phyloP scores from a whole-genome alignment of 2,113 vertebrate species.

The Columba livia region DNA sequence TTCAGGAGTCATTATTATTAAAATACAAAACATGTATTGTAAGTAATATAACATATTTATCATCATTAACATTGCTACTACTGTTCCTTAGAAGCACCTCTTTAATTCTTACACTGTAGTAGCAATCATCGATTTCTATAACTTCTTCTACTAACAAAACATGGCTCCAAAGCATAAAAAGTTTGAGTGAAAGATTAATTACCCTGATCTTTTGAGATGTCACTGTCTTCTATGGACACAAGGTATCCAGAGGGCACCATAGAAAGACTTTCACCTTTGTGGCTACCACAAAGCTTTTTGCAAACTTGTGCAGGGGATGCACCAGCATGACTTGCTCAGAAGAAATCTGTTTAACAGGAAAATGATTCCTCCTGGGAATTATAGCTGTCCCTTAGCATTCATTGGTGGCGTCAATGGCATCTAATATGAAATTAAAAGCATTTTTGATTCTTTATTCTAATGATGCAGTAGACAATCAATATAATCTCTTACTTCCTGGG shows the following conservation, averaged over 20 bases:
- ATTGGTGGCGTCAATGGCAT: background rate
- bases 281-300: background rate
- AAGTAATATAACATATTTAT: background rate
- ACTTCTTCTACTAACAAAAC: background rate
- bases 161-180: background rate
- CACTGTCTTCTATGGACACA: background rate
- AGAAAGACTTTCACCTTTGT: background rate
- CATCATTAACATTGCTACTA: background rate
- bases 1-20: background rate
- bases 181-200: background rate
- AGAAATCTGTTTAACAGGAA: slow-evolving; percentile 9
- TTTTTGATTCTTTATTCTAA: slow-evolving; percentile 21
- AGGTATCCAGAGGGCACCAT: background rate
- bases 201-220: background rate
- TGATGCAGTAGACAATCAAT: background rate
- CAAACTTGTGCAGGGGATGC: background rate
- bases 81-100: background rate
- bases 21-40: background rate
- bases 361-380: background rate
- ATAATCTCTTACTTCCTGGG: background rate
- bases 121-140: background rate
- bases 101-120: background rate
- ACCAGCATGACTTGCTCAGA: background rate
- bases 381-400: background rate
- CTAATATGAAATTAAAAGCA: slow-evolving; percentile 3